These are phyloP conservation scores for Trachelus troglodyta DNA, from an alignment of 2,888 invertebrate genomes.

Conservation along the genomic window DNA sequence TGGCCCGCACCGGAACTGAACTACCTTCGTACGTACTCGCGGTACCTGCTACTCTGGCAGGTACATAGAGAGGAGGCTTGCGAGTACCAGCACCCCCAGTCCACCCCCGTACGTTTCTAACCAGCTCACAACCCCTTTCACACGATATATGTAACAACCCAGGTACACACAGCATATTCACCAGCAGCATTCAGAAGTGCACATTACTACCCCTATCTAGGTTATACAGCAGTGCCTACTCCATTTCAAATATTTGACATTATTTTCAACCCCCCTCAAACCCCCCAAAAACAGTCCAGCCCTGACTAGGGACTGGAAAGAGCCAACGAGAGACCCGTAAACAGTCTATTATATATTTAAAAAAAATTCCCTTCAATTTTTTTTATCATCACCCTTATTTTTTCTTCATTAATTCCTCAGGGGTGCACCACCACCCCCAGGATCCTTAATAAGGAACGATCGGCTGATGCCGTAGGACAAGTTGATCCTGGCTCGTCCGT, in stretches of 20 bases:
- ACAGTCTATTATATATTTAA: not conserved
- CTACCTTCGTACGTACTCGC: constrained; percentile 45
- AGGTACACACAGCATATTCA: not conserved
- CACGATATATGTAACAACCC: not conserved
- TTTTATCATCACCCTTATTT: not conserved
- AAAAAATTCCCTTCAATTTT: not conserved
- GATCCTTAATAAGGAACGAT: not conserved
- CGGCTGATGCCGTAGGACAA: not conserved
- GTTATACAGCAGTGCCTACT: constrained; percentile 30
- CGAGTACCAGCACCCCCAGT: not conserved
- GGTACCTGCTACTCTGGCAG: constrained; percentile 30
- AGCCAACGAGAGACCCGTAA: not conserved
- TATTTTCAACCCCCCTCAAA: constrained; percentile 17
- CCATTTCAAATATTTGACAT: constrained; percentile 35
- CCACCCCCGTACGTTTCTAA: not conserved
- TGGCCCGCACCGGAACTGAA: constrained; percentile 65
- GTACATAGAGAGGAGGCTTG: not conserved
- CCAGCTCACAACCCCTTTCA: not conserved
- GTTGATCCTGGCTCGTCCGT: constrained; percentile 6
- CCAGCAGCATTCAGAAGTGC: not conserved
- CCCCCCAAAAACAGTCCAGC: not conserved
- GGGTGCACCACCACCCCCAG: not conserved
- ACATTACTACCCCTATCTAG: constrained; percentile 29
- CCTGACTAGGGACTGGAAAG: not conserved
- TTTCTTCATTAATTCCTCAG: not conserved